Conservation (phyloP, 2,888 invertebrate species). For the Stegana nigrithorax region DNA sequence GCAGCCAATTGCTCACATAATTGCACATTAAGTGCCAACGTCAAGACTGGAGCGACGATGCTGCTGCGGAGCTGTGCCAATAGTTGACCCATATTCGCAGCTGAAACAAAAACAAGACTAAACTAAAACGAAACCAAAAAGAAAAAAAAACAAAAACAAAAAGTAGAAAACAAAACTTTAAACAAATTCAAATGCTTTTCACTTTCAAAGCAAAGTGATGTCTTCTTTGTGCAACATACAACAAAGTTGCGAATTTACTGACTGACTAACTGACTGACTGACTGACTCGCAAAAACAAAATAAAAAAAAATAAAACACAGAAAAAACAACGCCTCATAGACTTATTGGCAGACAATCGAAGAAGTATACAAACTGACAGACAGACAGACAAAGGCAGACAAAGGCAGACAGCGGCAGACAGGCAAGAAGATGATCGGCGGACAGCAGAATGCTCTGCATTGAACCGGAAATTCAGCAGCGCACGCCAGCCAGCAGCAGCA, state of each 20-base stretch:
- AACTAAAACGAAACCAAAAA: too few relatives aligned
- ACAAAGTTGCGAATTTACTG: conserved; percentile 30
- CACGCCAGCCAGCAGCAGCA: conserved; percentile 35
- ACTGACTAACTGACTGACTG: conserved; percentile 27
- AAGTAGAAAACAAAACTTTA: too few relatives aligned
- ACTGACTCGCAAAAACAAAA: neutral
- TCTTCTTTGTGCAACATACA: conserved; percentile 21
- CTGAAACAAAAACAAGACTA: too few relatives aligned
- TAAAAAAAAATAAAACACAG: neutral
- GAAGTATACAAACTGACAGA: neutral
- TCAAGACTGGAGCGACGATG: too few relatives aligned
- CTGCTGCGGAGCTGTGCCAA: too few relatives aligned
- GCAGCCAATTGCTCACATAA: too few relatives aligned
- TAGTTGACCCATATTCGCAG: conserved; percentile 30
- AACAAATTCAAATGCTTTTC: conserved; percentile 43
- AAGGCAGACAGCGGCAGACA: neutral
- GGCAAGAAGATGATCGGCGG: conserved; percentile 20
- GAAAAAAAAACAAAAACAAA: too few relatives aligned
- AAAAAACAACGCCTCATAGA: neutral
- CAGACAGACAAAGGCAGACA: neutral
- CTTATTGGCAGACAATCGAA: too few relatives aligned
- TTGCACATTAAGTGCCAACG: too few relatives aligned
- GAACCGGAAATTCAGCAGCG: conserved; percentile 59
- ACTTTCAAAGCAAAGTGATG: conserved; percentile 46
- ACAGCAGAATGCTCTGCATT: conserved; percentile 49